phyloP scores from a whole-genome alignment of 2,113 vertebrate genomes.

The Ochotona princeps region DNA sequence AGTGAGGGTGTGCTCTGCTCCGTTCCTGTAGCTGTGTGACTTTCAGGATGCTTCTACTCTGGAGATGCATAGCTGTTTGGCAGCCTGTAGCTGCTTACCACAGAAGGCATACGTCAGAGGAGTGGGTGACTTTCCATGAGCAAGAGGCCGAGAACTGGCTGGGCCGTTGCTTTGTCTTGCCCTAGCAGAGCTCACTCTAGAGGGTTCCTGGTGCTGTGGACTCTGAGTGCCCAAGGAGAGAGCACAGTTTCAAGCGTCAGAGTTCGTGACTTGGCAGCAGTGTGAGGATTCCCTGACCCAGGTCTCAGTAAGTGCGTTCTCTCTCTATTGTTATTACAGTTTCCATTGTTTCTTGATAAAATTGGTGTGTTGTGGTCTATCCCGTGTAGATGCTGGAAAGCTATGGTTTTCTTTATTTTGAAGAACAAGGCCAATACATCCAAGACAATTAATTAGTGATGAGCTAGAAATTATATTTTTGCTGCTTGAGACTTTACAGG shows the following conservation, averaged over 20 bases:
- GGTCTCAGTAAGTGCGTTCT: constrained; percentile 64
- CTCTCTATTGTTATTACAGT: neutral
- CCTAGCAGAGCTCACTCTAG: neutral
- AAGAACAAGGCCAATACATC: neutral
- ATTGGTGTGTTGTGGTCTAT: neutral
- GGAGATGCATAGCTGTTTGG: neutral
- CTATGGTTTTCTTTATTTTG: neutral
- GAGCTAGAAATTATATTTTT: constrained; percentile 19
- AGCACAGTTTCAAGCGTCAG: neutral
- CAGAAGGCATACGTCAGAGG: neutral
- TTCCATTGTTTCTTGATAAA: neutral
- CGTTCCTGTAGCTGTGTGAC: constrained; percentile 23
- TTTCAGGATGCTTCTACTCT: constrained; percentile 54
- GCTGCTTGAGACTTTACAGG: neutral
- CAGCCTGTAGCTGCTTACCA: constrained; percentile 10
- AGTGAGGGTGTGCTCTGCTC: constrained; percentile 1
- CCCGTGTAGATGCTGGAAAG: constrained; percentile 17
- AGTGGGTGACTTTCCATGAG: constrained; percentile 50
- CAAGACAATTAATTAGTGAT: constrained; percentile 41
- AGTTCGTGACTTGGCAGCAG: neutral
- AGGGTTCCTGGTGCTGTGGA: neutral
- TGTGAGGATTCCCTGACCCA: constrained; percentile 55
- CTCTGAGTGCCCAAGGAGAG: constrained; percentile 14
- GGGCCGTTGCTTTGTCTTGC: constrained; percentile 1
- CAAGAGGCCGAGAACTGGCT: constrained; percentile 27